Base-by-base conservation (phyloP, 2,797 vertebrate genomes). In the Hyperoplus lanceolatus region DNA sequence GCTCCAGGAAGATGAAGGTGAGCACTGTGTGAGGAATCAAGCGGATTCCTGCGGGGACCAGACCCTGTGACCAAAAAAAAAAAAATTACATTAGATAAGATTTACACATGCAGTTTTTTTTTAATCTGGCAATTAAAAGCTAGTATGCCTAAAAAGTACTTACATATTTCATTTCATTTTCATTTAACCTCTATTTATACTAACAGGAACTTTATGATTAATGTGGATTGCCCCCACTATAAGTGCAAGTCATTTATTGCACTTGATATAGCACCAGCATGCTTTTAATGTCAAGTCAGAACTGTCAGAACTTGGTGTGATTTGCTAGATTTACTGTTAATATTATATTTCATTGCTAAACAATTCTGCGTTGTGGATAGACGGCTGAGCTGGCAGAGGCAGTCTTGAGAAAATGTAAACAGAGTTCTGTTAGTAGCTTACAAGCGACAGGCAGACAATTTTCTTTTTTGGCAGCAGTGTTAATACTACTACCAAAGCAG, bases 1-100 rank as follows among this genome's bases (percentile, higher is more conserved):
- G 98, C 68, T 99, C 98, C 82, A 99, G 95, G 83, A 99, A 99
- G 67, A 99, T 6, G 59, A 99, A 99, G 54, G 98, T 99, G 84
- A 99, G 96, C 79, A 99, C 89, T 0, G 98, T 99, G 76, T 99
- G 98, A 55, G 98, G 98, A 82, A 99, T 21, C 70, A 99, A 92
- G 11, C 98, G 96, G 87, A 99, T 95, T 43, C 96, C 97, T 0
- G 98, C 98, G 0, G 98, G 98, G 82, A 99, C 93, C 0, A 99
- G 96, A 87, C 98, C 98, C 98, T 99, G 93, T 13, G 83, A 74
- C 1, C 45, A 14, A 75, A 85, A 61, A 46, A 85, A 61, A 46
- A 14, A 75, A 85, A 62, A 1, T 18, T 21, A 42, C 2, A 36
- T 58, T 29, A 42, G 46, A 50, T 76, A 12, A 73, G 8, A 29